A percentile compares a stretch with the other conserved stretches of the same genome.
These are phyloP conservation scores for Cistogaster globosa DNA, from an alignment of 2,888 invertebrate genomes.

Conservation along the genomic window DNA sequence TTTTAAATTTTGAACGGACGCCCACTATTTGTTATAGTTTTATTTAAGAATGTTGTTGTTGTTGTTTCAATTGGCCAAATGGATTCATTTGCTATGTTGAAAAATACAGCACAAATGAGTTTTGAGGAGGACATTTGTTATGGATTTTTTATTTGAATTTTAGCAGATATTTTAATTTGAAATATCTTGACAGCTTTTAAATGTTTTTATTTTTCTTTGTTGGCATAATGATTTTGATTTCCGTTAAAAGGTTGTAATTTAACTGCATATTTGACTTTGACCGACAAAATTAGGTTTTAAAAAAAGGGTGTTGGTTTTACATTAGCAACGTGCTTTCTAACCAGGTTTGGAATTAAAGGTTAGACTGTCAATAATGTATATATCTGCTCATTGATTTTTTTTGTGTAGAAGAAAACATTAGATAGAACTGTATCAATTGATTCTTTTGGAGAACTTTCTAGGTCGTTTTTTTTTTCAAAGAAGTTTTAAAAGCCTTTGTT, in stretches of 20 bases:
- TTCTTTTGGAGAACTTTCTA: too few relatives aligned
- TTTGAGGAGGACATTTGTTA: conserved; percentile 53
- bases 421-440: too few relatives aligned
- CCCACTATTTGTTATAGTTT: conserved; percentile 70
- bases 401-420: too few relatives aligned
- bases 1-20: conserved; percentile 71
- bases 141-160: neutral
- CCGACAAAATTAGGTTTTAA: conserved; percentile 38
- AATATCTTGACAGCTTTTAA: conserved; percentile 51
- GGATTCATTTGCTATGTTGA: conserved; percentile 30
- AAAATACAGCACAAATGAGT: neutral
- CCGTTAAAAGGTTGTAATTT: conserved; percentile 20
- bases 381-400: too few relatives aligned
- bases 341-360: neutral
- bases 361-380: neutral
- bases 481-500: too few relatives aligned
- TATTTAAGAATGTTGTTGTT: conserved; percentile 1
- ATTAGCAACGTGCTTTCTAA: conserved; percentile 1
- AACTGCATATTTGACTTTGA: conserved; percentile 42
- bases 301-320: neutral
- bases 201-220: conserved; percentile 23
- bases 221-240: conserved; percentile 45
- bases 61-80: conserved; percentile 47
- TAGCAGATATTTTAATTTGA: conserved; percentile 58
- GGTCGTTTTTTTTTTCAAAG: too few relatives aligned